Conservation (phyloP, 1,140 invertebrate species). For the Dinoponera quadriceps region DNA sequence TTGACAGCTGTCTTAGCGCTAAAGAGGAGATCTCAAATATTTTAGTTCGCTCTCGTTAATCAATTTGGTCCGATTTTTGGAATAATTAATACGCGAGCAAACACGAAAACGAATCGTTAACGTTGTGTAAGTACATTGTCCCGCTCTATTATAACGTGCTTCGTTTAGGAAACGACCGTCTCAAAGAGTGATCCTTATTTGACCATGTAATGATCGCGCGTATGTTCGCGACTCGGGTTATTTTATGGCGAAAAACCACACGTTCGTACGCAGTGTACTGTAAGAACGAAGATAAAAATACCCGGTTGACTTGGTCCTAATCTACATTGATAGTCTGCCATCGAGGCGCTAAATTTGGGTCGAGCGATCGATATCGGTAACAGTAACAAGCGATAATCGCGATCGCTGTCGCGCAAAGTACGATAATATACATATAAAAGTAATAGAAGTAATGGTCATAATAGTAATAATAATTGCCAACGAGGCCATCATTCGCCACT, state of each 20-base stretch:
- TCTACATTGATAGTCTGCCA: slow-evolving; percentile 33
- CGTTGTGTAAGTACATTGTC: slow-evolving; percentile 57
- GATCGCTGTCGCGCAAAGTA: slow-evolving; percentile 58
- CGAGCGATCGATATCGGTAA: slow-evolving; percentile 49
- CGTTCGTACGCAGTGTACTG: slow-evolving; percentile 19
- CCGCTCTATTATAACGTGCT: slow-evolving; percentile 1
- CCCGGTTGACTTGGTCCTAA: background rate
- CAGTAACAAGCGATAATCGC: slow-evolving; percentile 47
- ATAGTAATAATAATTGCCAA: slow-evolving; percentile 67
- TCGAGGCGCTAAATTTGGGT: slow-evolving; percentile 37
- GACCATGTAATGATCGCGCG: slow-evolving; percentile 15
- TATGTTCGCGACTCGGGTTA: background rate
- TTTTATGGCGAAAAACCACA: slow-evolving; percentile 28
- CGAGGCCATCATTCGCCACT: slow-evolving; percentile 50
- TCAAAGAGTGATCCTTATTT: slow-evolving; percentile 46
- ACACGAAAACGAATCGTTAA: slow-evolving; percentile 30
- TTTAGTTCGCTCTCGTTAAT: background rate
- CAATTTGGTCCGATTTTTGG: slow-evolving; percentile 27
- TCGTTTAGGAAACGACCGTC: slow-evolving; percentile 18
- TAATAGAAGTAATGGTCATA: slow-evolving; percentile 67
- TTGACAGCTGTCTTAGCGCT: background rate
- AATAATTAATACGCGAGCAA: background rate
- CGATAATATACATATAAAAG: slow-evolving; percentile 66
- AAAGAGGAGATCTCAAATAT: background rate
- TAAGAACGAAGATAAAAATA: slow-evolving; percentile 60